Percentiles rank a stretch among this genome's conserved stretches.
phyloP scores from a whole-genome alignment of 2,113 vertebrate species.

The Butorides virescens region DNA sequence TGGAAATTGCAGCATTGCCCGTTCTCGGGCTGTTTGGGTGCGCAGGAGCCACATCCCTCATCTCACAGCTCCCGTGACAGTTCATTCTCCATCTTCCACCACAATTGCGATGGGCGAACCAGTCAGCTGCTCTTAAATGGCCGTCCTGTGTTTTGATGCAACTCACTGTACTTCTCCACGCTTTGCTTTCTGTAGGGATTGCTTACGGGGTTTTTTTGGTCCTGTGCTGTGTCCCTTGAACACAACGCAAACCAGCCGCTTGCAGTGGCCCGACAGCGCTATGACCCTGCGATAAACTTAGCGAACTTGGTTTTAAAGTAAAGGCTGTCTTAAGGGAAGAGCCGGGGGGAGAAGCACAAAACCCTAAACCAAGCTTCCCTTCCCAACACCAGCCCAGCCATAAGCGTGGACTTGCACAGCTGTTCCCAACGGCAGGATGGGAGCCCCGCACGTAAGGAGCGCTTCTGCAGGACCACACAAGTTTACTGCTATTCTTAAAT shows the following conservation, averaged over 20 bases:
- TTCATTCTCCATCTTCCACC: not conserved
- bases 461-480: slow-evolving; percentile 75
- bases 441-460: slow-evolving; percentile 17
- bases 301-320: slow-evolving; percentile 42
- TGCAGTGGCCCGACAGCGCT: slow-evolving; percentile 3
- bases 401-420: slow-evolving; percentile 56
- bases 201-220: not conserved
- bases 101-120: not conserved
- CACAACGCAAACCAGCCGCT: not conserved
- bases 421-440: not conserved
- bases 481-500: slow-evolving; percentile 50
- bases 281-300: slow-evolving; percentile 33
- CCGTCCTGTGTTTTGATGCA: not conserved
- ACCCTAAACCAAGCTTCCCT: not conserved
- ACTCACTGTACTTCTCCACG: not conserved
- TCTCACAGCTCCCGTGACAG: not conserved
- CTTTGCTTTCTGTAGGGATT: not conserved
- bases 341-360: not conserved
- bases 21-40: not conserved
- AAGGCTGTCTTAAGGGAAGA: slow-evolving; percentile 7
- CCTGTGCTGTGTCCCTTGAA: not conserved
- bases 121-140: not conserved
- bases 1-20: not conserved
- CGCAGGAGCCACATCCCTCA: not conserved
- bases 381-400: slow-evolving; percentile 9